Percentiles rank a stretch among this genome's conserved stretches.
phyloP scores from a whole-genome alignment of 2,888 invertebrate species.

The Aleiodes alternator region DNA sequence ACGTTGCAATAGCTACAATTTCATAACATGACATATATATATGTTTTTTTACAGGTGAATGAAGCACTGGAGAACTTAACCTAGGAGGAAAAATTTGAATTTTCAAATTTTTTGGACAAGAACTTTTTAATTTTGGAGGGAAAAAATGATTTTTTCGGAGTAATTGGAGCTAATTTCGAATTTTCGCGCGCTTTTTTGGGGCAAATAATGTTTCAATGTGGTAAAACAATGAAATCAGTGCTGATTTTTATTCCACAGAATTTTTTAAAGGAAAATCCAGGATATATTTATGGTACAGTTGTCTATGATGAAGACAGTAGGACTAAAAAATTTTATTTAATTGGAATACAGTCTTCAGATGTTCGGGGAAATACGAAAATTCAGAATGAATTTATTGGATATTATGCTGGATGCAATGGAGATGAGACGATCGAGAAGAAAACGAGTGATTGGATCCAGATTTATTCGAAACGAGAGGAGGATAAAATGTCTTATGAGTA shows the following conservation, averaged over 20 bases:
- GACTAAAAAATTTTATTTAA: conserved; percentile 66
- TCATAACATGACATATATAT: no score
- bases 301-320: conserved; percentile 58
- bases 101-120: no score
- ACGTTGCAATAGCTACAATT: no score
- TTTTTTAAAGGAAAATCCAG: conserved; percentile 61
- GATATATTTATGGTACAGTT: conserved; percentile 67
- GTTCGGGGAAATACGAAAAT: conserved; percentile 45
- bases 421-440: conserved; percentile 55
- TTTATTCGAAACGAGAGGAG: conserved; percentile 49
- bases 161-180: not conserved
- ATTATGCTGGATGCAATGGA: conserved; percentile 59
- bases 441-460: conserved; percentile 66
- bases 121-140: no score
- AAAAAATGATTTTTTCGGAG: not conserved
- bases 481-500: conserved; percentile 57
- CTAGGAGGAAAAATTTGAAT: no score
- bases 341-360: conserved; percentile 57
- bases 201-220: not conserved
- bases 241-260: conserved; percentile 67
- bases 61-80: no score
- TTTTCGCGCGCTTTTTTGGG: not conserved
- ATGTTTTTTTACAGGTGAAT: no score
- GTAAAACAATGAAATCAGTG: conserved; percentile 62
- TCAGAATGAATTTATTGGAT: conserved; percentile 62